These are phyloP conservation scores for Tryphoninae sp. DNA, from an alignment of 2,888 invertebrate species.

Conservation along the genomic window DNA sequence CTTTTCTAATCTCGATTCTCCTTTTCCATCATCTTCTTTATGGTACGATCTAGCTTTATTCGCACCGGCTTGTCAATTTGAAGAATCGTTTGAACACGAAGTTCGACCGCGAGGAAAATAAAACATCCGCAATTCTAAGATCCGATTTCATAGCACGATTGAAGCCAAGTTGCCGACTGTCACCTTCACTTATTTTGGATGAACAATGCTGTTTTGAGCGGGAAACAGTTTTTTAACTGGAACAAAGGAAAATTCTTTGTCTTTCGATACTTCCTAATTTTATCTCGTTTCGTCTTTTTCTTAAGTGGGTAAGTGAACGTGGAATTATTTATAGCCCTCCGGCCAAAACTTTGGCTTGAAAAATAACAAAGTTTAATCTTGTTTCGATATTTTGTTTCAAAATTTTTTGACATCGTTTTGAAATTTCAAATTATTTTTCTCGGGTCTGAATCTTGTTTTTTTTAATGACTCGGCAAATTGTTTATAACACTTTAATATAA, in stretches of 20 bases:
- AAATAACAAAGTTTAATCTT: no score
- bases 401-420: no score
- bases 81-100: conserved; percentile 46
- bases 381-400: no score
- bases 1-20: conserved; percentile 42
- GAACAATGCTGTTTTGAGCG: neutral
- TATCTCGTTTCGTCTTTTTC: neutral
- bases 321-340: no score
- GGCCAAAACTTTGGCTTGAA: no score
- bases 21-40: conserved; percentile 30
- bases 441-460: no score
- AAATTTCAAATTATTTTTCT: no score
- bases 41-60: neutral
- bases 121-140: conserved; percentile 35
- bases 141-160: conserved; percentile 34
- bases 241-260: neutral
- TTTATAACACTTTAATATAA: no score
- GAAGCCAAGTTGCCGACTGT: conserved; percentile 1
- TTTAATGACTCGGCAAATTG: no score
- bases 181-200: neutral
- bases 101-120: conserved; percentile 45
- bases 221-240: neutral
- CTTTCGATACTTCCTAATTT: neutral
- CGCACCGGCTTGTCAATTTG: conserved; percentile 42
- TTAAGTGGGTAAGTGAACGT: no score